A percentile compares a stretch with the other conserved stretches of the same genome.
These are phyloP conservation scores for Morpho helenor DNA, from an alignment of 2,888 invertebrate species.

Conservation along the genomic window DNA sequence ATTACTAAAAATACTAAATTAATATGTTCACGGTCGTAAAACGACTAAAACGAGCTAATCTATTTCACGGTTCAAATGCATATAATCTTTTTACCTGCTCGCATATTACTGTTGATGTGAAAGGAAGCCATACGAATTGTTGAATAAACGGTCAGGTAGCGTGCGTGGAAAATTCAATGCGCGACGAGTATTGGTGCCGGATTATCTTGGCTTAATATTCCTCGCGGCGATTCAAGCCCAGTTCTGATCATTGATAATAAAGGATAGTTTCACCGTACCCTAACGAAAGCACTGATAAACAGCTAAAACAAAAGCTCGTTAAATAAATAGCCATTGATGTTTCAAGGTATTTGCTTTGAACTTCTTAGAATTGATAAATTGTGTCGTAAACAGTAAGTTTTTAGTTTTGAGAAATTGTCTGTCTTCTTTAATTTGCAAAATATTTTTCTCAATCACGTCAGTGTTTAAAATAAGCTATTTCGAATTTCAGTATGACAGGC, in stretches of 20 bases:
- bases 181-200: conserved; percentile 45
- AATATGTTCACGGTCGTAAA: not conserved
- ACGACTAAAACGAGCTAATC: conserved; percentile 13
- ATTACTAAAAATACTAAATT: not conserved
- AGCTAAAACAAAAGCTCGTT: too few relatives aligned
- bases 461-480: too few relatives aligned
- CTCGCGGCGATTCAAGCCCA: conserved; percentile 47
- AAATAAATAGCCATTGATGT: too few relatives aligned
- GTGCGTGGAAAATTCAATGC: conserved; percentile 68
- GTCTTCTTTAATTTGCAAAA: too few relatives aligned
- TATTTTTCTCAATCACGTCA: too few relatives aligned
- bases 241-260: conserved; percentile 42
- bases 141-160: conserved; percentile 69
- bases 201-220: conserved; percentile 76
- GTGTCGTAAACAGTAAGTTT: too few relatives aligned
- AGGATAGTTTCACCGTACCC: conserved; percentile 45
- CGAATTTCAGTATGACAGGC: too few relatives aligned
- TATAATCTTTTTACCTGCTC: conserved; percentile 56
- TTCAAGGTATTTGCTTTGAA: too few relatives aligned
- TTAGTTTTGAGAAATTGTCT: too few relatives aligned
- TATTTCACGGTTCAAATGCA: conserved; percentile 30
- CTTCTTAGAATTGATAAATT: too few relatives aligned
- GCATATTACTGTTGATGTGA: conserved; percentile 48
- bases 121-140: conserved; percentile 65
- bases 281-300: too few relatives aligned